phyloP scores from a whole-genome alignment of 1,140 invertebrate species.

The Orussus abietinus region DNA sequence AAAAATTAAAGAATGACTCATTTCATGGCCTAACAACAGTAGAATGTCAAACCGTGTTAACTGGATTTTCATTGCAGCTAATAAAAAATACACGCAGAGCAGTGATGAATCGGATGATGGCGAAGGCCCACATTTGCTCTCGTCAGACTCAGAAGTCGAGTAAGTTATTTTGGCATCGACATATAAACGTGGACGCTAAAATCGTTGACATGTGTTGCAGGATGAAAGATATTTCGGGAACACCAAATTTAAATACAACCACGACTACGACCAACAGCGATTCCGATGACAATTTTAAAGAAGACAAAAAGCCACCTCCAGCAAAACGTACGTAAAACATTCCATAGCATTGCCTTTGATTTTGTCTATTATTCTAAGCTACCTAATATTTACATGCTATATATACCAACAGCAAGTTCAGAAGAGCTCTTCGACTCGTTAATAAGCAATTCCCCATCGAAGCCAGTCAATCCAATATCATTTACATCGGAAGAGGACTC shows the following conservation, averaged over 20 bases:
- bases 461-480: conserved; percentile 17
- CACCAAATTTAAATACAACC: too few species aligned
- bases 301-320: conserved; percentile 31
- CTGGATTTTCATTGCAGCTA: conserved; percentile 16
- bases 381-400: conserved; percentile 10
- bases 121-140: conserved; percentile 17
- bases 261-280: conserved; percentile 33
- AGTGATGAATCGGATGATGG: conserved; percentile 28
- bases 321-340: conserved; percentile 37
- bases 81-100: conserved; percentile 38
- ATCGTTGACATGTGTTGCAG: conserved; percentile 14
- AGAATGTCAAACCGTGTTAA: too few species aligned
- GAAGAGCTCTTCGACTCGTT: conserved; percentile 49
- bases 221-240: conserved; percentile 13
- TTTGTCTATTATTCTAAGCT: conserved; percentile 3
- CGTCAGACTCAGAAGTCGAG: conserved; percentile 27
- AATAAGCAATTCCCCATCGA: conserved; percentile 33
- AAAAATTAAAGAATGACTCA: background rate
- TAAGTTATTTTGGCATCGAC: conserved; percentile 4
- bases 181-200: background rate
- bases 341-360: too few species aligned
- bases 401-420: conserved; percentile 34
- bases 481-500: conserved; percentile 35
- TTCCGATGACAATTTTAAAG: conserved; percentile 42
- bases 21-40: too few species aligned